These are phyloP conservation scores for Onychomys leucogaster DNA, from an alignment of 2,797 vertebrate species.

Conservation along the genomic window DNA sequence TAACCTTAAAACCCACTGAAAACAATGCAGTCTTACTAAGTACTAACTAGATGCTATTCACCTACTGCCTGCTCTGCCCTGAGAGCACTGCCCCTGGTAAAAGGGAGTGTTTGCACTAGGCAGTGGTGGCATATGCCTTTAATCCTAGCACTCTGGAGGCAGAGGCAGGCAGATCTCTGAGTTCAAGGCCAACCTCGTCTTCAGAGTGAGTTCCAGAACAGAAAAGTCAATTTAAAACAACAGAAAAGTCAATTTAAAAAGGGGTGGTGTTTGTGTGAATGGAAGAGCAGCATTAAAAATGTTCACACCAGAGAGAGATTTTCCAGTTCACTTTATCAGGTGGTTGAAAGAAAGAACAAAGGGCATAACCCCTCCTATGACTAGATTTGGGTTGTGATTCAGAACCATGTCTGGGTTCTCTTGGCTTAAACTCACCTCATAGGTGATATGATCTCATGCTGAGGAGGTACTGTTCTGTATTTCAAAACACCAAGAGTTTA, in stretches of 20 bases:
- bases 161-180: not conserved
- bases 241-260: not conserved
- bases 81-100: not conserved
- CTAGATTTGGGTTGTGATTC: not conserved
- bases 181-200: not conserved
- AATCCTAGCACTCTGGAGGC: not conserved
- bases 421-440: not conserved
- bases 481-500: not conserved
- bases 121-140: not conserved
- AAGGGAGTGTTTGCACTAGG: not conserved
- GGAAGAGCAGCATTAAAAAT: not conserved
- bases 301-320: not conserved
- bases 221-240: not conserved
- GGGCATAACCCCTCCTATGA: not conserved
- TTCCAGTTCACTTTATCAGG: conserved; percentile 6
- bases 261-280: not conserved
- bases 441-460: not conserved
- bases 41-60: not conserved
- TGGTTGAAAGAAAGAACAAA: conserved; percentile 2
- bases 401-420: not conserved
- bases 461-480: not conserved
- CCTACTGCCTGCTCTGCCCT: not conserved
- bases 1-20: conserved; percentile 2
- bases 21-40: not conserved
- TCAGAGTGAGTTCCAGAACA: not conserved